Conservation (phyloP, 2,797 vertebrate species). For the Propithecus perrieri region DNA sequence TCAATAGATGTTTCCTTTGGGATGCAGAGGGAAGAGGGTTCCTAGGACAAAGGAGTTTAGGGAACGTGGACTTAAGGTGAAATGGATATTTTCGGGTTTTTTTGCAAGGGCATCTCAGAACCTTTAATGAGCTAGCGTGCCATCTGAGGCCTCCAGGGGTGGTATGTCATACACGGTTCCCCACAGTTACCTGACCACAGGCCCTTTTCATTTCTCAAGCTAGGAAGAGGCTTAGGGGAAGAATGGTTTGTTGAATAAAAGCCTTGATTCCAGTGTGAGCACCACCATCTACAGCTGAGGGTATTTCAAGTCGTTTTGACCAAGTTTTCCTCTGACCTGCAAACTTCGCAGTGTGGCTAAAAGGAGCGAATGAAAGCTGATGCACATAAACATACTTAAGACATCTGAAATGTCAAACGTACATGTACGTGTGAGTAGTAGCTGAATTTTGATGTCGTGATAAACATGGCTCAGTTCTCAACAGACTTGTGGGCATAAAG, state of each 20-base stretch:
- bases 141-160: neutral
- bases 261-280: neutral
- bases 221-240: neutral
- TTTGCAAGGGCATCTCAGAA: neutral
- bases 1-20: neutral
- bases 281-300: neutral
- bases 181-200: neutral
- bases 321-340: neutral
- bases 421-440: rapidly evolving
- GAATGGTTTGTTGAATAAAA: neutral
- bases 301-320: neutral
- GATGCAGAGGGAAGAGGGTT: neutral
- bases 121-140: neutral
- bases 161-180: rapidly evolving
- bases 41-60: neutral
- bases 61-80: neutral
- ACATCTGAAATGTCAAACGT: neutral
- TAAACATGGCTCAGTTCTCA: rapidly evolving
- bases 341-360: neutral
- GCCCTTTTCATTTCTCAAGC: neutral
- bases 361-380: too few relatives aligned
- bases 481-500: rapidly evolving
- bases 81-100: neutral
- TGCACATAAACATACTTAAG: neutral
- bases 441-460: neutral